phyloP scores from a whole-genome alignment of 2,888 invertebrate species.

The Trachelus iudaicus region DNA sequence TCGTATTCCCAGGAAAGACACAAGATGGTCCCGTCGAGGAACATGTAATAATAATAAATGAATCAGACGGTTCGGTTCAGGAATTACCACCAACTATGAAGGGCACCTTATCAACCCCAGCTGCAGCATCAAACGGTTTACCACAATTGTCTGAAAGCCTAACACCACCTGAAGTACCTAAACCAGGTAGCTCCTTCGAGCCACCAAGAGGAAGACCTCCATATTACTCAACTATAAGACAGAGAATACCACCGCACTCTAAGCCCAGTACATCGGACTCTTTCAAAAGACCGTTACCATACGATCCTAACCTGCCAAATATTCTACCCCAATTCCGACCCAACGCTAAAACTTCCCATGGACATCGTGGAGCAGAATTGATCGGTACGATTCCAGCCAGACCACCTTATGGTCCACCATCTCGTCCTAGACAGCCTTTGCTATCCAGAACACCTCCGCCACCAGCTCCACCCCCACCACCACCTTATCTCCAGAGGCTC shows the following conservation, averaged over 20 bases:
- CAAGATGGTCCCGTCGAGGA: conserved; percentile 46
- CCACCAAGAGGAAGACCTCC: conserved; percentile 40
- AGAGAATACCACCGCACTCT: conserved; percentile 35
- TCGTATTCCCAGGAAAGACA: conserved; percentile 23
- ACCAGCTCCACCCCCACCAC: conserved; percentile 58
- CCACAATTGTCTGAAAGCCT: conserved; percentile 54
- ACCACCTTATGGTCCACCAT: neutral
- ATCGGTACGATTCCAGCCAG: conserved; percentile 41
- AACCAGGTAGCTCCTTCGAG: conserved; percentile 27
- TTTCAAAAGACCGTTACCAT: conserved; percentile 41
- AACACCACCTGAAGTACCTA: conserved; percentile 54
- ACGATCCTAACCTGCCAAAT: conserved; percentile 70
- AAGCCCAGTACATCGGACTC: too few species aligned
- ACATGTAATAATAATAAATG: conserved; percentile 54
- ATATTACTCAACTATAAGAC: conserved; percentile 41
- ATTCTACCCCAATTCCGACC: conserved; percentile 80
- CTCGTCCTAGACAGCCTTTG: conserved; percentile 7
- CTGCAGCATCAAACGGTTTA: conserved; percentile 18
- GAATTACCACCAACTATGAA: conserved; percentile 35
- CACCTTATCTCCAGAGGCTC: conserved; percentile 63
- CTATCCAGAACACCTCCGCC: conserved; percentile 38
- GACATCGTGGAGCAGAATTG: conserved; percentile 59
- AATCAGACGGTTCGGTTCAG: conserved; percentile 52
- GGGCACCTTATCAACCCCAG: conserved; percentile 10
- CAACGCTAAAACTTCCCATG: conserved; percentile 71